Percentiles rank a stretch among this genome's conserved stretches.
phyloP scores from a whole-genome alignment of 37 sponge, comb jelly and placozoan genomes.

The Lycopodina hypogea region DNA sequence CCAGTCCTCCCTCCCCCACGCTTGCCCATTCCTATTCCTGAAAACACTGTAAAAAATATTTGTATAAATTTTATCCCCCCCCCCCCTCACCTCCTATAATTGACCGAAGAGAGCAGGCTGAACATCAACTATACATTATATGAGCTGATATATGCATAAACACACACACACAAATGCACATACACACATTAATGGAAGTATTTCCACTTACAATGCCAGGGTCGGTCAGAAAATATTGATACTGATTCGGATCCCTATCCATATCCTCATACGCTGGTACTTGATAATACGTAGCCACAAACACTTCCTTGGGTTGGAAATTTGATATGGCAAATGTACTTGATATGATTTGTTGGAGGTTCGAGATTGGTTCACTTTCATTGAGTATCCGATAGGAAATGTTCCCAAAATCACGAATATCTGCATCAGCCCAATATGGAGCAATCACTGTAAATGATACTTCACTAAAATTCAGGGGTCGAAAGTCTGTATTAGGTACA shows the following conservation, averaged over 20 bases:
- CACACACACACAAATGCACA: no score
- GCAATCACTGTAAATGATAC: neutral
- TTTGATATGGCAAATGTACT: neutral
- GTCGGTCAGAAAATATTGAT: no score
- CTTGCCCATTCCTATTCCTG: no score
- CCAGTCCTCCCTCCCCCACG: no score
- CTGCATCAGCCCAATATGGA: neutral
- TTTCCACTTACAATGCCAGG: no score
- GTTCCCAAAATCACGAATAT: neutral
- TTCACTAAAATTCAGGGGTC: neutral
- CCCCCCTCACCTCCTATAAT: no score
- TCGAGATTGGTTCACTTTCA: neutral
- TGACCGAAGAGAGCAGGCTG: no score
- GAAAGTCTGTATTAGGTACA: neutral
- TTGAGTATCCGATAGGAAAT: slow-evolving; percentile 3
- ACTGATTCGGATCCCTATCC: no score
- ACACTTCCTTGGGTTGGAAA: neutral
- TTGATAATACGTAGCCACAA: slow-evolving; percentile 5
- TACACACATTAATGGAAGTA: no score
- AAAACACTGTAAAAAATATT: no score
- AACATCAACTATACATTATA: neutral
- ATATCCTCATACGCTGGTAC: neutral
- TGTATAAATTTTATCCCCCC: no score
- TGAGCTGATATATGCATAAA: no score
- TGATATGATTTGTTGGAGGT: neutral